phyloP scores from a whole-genome alignment of 2,113 vertebrate genomes.

The Motacilla alba region DNA sequence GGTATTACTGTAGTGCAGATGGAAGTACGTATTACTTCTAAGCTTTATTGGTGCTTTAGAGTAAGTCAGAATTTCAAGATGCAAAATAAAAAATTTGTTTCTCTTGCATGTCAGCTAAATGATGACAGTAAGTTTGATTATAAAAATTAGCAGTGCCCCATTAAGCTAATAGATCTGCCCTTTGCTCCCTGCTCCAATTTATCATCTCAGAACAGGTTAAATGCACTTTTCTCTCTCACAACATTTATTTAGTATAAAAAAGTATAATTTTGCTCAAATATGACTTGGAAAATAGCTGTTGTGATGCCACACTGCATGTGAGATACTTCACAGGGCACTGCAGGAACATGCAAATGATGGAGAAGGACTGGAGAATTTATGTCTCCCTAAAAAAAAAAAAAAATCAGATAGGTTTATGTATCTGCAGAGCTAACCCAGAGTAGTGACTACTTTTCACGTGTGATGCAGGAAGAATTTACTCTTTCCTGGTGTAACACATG shows the following conservation, averaged over 20 bases:
- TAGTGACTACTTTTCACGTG: background rate
- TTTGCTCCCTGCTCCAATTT: background rate
- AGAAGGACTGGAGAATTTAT: background rate
- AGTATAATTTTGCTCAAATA: background rate
- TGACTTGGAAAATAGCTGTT: background rate
- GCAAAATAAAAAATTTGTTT: background rate
- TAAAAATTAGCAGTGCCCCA: background rate
- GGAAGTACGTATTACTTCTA: background rate
- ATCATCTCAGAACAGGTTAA: background rate
- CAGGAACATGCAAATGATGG: fast-evolving
- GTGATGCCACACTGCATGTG: too few relatives aligned
- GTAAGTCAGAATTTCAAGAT: background rate
- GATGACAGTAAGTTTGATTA: background rate
- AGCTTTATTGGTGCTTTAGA: background rate
- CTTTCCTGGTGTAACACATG: background rate
- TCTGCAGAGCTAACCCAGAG: background rate
- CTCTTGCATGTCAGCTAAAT: background rate
- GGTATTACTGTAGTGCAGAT: background rate
- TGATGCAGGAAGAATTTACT: background rate
- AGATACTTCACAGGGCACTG: background rate
- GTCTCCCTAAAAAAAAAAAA: background rate
- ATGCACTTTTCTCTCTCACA: background rate
- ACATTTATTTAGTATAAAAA: background rate
- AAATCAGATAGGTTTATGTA: background rate
- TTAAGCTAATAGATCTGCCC: background rate